These are phyloP conservation scores for Dioctria rufipes DNA, from an alignment of 2,888 invertebrate species.

Conservation along the genomic window DNA sequence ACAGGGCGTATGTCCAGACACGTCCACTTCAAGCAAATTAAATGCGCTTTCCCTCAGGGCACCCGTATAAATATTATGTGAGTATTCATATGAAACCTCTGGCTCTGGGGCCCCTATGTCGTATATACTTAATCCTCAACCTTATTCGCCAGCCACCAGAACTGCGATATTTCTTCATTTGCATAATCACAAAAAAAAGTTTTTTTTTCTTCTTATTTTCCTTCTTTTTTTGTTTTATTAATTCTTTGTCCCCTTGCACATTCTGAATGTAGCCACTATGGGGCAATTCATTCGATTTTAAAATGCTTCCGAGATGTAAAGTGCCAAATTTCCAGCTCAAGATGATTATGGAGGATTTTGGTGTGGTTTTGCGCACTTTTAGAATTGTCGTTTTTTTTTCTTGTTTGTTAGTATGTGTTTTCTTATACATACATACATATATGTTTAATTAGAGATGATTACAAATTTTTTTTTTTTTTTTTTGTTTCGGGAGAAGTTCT, in stretches of 20 bases:
- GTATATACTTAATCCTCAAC: slow-evolving; percentile 5
- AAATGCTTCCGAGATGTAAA: slow-evolving; percentile 16
- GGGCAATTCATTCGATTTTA: slow-evolving; percentile 22
- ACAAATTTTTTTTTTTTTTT: too few species aligned
- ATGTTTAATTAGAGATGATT: too few species aligned
- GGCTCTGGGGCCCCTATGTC: slow-evolving; percentile 33
- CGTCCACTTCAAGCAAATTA: slow-evolving; percentile 45
- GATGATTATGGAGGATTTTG: slow-evolving; percentile 42
- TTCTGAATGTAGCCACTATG: neutral
- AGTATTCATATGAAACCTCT: slow-evolving; percentile 19
- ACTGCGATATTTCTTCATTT: slow-evolving; percentile 50
- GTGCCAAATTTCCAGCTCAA: slow-evolving; percentile 44
- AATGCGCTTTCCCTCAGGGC: slow-evolving; percentile 46
- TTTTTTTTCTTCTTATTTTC: neutral
- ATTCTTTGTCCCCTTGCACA: neutral
- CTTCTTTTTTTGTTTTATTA: slow-evolving; percentile 17
- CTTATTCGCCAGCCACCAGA: slow-evolving; percentile 14
- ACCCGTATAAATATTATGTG: slow-evolving; percentile 12
- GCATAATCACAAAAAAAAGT: slow-evolving; percentile 31
- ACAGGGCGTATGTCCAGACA: slow-evolving; percentile 52
- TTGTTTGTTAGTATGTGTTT: neutral
- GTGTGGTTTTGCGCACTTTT: slow-evolving; percentile 41
- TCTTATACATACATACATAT: too few species aligned
- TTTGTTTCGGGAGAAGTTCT: too few species aligned
- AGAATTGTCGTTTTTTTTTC: slow-evolving; percentile 6